phyloP scores from a whole-genome alignment of 1,140 invertebrate species.

The Micrasema minimum region DNA sequence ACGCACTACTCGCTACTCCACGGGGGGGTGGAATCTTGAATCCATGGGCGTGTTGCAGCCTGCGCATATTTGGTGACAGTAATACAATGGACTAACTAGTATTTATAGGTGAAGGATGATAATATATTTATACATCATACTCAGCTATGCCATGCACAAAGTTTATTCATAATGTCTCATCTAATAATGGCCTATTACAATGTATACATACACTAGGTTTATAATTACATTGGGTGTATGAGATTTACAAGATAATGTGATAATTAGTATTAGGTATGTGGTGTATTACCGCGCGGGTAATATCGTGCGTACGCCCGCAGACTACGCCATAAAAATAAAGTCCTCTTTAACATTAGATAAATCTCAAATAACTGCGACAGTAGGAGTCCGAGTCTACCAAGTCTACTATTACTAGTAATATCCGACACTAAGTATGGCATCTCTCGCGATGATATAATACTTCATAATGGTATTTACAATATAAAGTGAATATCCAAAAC shows the following conservation, averaged over 20 bases:
- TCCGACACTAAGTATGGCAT: constrained; percentile 52
- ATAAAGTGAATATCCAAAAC: constrained; percentile 50
- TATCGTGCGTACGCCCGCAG: not conserved
- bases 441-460: constrained; percentile 42
- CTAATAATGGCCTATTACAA: constrained; percentile 51
- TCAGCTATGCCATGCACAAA: constrained; percentile 42
- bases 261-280: constrained; percentile 2
- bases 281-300: not conserved
- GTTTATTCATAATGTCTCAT: constrained; percentile 46
- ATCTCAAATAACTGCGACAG: constrained; percentile 34
- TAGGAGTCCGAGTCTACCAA: constrained; percentile 29
- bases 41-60: not conserved
- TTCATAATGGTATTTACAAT: constrained; percentile 51
- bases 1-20: too few relatives aligned
- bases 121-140: constrained; percentile 46
- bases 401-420: constrained; percentile 38
- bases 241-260: constrained; percentile 29
- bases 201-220: constrained; percentile 53
- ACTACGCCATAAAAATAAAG: constrained; percentile 31
- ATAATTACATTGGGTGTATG: constrained; percentile 35
- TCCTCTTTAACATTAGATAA: constrained; percentile 32
- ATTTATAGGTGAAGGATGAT: constrained; percentile 22
- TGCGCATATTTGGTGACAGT: constrained; percentile 14
- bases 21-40: too few relatives aligned
- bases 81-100: constrained; percentile 15